A percentile compares a stretch with the other conserved stretches of the same genome.
Conservation (phyloP, 2,888 invertebrate species). For the Dolichomitus sp. region DNA sequence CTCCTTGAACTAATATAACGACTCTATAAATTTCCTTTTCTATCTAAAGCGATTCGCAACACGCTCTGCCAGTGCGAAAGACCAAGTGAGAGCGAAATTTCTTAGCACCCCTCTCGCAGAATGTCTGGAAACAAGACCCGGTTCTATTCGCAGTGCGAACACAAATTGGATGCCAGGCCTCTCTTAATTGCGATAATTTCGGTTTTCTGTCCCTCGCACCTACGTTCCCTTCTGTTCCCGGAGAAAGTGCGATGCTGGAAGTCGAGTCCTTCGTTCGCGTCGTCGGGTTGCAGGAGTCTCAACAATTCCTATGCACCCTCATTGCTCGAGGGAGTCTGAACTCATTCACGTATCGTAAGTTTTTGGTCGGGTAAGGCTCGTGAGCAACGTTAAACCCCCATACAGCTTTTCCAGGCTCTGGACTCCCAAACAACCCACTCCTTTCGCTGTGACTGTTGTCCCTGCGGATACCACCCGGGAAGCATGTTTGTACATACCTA, state of each 20-base stretch:
- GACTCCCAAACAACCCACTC: conserved; percentile 60
- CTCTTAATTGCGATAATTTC: conserved; percentile 78
- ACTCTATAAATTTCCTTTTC: conserved; percentile 55
- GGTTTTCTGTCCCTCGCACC: conserved; percentile 66
- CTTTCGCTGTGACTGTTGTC: conserved; percentile 17
- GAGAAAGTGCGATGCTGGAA: conserved; percentile 14
- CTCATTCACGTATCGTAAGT: conserved; percentile 81
- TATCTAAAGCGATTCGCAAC: conserved; percentile 60
- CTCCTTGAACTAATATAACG: conserved; percentile 53
- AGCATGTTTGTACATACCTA: conserved; percentile 50
- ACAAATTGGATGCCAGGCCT: conserved; percentile 70
- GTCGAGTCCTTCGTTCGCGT: conserved; percentile 8
- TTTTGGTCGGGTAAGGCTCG: conserved; percentile 62
- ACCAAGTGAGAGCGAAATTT: conserved; percentile 44
- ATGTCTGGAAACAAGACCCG: conserved; percentile 36
- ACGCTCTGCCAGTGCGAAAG: conserved; percentile 22
- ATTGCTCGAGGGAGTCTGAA: conserved; percentile 69
- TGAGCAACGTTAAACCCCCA: conserved; percentile 29
- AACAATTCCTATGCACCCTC: conserved; percentile 62
- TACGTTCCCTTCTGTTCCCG: conserved; percentile 21
- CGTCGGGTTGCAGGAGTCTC: conserved; percentile 19
- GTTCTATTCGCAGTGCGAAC: conserved; percentile 46
- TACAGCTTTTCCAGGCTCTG: conserved; percentile 48
- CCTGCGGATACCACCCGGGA: conserved; percentile 34
- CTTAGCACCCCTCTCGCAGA: conserved; percentile 38